Percentiles rank a stretch among this genome's conserved stretches.
Conservation (phyloP, 2,888 invertebrate species). For the Hypolimnas misippus region DNA sequence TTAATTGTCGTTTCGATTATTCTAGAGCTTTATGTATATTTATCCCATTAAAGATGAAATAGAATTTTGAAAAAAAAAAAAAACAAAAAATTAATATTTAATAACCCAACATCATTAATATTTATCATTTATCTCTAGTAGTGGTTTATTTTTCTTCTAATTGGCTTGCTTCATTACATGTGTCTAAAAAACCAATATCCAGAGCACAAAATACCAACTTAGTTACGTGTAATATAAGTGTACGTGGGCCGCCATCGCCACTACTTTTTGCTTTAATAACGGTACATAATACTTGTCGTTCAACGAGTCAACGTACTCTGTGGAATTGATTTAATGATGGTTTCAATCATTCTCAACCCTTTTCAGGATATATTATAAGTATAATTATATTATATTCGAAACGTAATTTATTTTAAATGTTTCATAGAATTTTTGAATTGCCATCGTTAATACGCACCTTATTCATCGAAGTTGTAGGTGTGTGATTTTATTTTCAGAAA, state of each 20-base stretch:
- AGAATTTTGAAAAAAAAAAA: too few relatives aligned
- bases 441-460: too few relatives aligned
- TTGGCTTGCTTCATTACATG: neutral
- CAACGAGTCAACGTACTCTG: conserved; percentile 39
- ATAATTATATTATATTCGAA: neutral
- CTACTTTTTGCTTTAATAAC: conserved; percentile 36
- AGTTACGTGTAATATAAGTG: conserved; percentile 2
- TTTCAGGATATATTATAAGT: conserved; percentile 14
- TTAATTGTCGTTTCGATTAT: too few relatives aligned
- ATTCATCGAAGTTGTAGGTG: too few relatives aligned
- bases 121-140: neutral
- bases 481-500: too few relatives aligned
- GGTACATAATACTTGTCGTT: conserved; percentile 37
- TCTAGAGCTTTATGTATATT: too few relatives aligned
- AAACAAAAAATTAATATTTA: too few relatives aligned
- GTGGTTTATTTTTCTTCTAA: neutral
- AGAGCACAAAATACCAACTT: neutral
- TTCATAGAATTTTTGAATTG: too few relatives aligned
- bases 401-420: too few relatives aligned
- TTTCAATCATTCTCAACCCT: conserved; percentile 28
- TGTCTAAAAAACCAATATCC: neutral
- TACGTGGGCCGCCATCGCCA: conserved; percentile 14
- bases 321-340: conserved; percentile 41
- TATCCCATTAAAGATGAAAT: too few relatives aligned
- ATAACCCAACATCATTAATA: neutral